These are phyloP conservation scores for Bubo blakistoni DNA, from an alignment of 2,113 vertebrate species.

Conservation along the genomic window DNA sequence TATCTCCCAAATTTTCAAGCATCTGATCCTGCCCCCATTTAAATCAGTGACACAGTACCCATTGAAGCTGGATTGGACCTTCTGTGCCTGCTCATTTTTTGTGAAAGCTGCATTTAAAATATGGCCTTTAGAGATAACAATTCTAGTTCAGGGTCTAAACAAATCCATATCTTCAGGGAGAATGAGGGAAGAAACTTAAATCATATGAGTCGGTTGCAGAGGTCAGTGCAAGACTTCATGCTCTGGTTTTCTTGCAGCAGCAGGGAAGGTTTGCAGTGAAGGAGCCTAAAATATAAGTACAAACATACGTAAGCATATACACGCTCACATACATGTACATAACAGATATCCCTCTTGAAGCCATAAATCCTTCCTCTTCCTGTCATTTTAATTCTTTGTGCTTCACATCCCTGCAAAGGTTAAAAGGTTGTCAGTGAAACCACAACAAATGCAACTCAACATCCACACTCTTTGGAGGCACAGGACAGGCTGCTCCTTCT, in stretches of 20 bases:
- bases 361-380: background rate
- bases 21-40: background rate
- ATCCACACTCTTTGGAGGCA: fast-evolving
- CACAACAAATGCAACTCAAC: background rate
- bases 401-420: background rate
- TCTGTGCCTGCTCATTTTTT: background rate
- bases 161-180: background rate
- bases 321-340: background rate
- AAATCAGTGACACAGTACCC: background rate
- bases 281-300: background rate
- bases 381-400: background rate
- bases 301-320: background rate
- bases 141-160: background rate
- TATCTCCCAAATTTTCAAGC: background rate
- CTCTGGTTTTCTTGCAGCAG: background rate
- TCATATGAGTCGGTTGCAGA: background rate
- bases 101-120: slow-evolving; percentile 5
- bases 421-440: background rate
- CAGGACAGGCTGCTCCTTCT: background rate
- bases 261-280: background rate
- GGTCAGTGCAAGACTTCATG: background rate
- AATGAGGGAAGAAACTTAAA: background rate
- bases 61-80: background rate
- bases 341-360: background rate
- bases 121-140: background rate